Base-by-base conservation (phyloP, 1,140 invertebrate species). In the Euwallacea fornicatus region DNA sequence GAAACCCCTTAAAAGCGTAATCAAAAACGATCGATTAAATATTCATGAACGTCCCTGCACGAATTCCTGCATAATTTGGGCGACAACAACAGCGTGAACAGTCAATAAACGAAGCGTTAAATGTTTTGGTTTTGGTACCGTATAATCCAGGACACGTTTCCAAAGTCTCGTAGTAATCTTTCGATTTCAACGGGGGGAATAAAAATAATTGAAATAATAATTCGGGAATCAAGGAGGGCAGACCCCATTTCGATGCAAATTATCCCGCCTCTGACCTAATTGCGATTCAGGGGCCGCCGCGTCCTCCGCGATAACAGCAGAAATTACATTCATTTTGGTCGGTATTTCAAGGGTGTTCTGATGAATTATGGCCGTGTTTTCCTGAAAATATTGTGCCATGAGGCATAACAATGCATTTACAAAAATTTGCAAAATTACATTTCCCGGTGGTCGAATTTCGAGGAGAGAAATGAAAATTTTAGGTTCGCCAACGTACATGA, bases 321-420 rank as follows among this genome's bases (percentile, higher is more conserved):
- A 59, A 68, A 68, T 68, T 68, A 68, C 66, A 68, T 68, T 68
- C 66, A 68, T 60, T 68, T 68, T 59, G 15, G 21, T 16, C 56
- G 55, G 66, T 67, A 46, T 60, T 68, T 50, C 43, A 21, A 41
- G 59, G 54, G 58, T 61, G 66, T 46, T 60, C 54, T 60, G 66
- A 68, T 41, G 43, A 56, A 43, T 58, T 66, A 58, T 41, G 33
- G 65, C 42, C 53, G 13, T n/a, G 16, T 66, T 66, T 66, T 66
- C 9, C 11, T 13, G 65, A 33, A 33, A 33, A 33, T 33, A 33
- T 33, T 33, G 21, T 33, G 21, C 21, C 21, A 33, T 33, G 21
- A 33, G 21, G 21, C 21, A 33, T 33, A 33, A 33, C 21, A 33
- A 33, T 33, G 21, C 21, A 33, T 2, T 2, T 33, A 33, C 21